Evolutionary conservation across 2,113 vertebrate genomes (phyloP), one percentile per base, ranked within the genome.

Genomic region (Xiphophorus hellerii): DNA sequence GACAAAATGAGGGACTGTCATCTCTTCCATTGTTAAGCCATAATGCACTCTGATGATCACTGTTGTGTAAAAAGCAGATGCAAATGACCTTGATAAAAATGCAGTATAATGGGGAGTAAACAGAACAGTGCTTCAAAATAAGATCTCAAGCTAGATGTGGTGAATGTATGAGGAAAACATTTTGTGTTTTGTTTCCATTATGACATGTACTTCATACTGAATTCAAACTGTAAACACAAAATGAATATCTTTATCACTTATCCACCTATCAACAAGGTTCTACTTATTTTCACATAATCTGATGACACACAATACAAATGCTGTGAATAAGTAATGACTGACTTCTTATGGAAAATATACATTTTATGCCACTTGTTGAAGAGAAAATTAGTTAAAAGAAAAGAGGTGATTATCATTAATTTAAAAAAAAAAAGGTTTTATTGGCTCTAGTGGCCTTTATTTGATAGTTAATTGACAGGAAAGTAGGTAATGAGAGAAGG

Each of bases 31-130:
- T 63, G 67, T 72, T 39, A 0, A 20, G 15, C 75, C 6, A 48
- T 54, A 83, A 77, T 66, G 39, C 29, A 20, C 67, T 65, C 54
- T 80, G 74, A 80, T 78, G 68, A 69, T 25, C n/a, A 3, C 4
- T 17, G 76, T 31, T 15, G 74, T 73, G 71, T 69, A 65, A 58
- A 31, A 71, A 77, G 35, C 73, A 20, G 65, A 78, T 66, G 39
- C 76, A 68, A 29, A 74, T 44, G 2, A 14, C 0, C 35, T 54
- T 22, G 58, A 63, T 8, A 25, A 54, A 74, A 66, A 61, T 66
- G 29, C 22, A 69, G 66, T 27, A 1, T n/a, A 64, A 29, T 14
- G 5, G 17, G 27, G 44, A 67, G 30, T 44, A 64, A 70, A 73
- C 31, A 25, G 44, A 54, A n/a, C 39, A 62, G 28, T 7, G 25